A percentile compares a stretch with the other conserved stretches of the same genome.
Conservation (phyloP, 2,888 invertebrate genomes). For the Tholera decimalis region DNA sequence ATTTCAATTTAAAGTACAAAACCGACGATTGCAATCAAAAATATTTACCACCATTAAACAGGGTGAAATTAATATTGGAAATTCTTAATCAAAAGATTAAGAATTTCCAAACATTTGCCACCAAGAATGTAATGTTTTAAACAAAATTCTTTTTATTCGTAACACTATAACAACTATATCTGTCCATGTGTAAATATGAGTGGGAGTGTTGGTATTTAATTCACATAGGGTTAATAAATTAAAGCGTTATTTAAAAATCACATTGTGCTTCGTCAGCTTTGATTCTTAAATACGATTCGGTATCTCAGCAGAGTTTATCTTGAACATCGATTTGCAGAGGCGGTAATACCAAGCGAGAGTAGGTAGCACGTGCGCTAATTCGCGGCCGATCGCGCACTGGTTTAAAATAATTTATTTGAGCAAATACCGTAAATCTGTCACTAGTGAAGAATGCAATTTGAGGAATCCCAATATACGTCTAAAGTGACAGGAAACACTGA, state of each 20-base stretch:
- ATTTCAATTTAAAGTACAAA: slow-evolving; percentile 7
- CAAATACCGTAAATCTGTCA: slow-evolving; percentile 57
- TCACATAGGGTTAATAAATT: neutral
- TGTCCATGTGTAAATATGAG: neutral
- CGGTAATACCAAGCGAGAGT: slow-evolving; percentile 28
- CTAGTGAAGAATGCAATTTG: slow-evolving; percentile 62
- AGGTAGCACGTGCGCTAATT: slow-evolving; percentile 16
- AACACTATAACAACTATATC: neutral
- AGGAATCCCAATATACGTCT: slow-evolving; percentile 68
- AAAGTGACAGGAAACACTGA: slow-evolving; percentile 49
- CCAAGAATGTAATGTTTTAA: no score
- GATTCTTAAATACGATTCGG: neutral
- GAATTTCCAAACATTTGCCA: no score
- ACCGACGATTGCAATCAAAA: neutral
- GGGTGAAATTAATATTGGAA: no score
- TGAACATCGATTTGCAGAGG: neutral
- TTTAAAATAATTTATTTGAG: slow-evolving; percentile 53
- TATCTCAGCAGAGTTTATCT: neutral
- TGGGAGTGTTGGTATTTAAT: neutral
- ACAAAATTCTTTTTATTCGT: neutral
- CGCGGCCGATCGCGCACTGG: slow-evolving; percentile 29
- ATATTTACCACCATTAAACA: no score
- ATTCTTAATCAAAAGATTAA: no score
- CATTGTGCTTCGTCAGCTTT: neutral
- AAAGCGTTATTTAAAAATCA: neutral